Base-by-base conservation (phyloP, 1,140 invertebrate genomes). In the Pachypeltis micranthus region DNA sequence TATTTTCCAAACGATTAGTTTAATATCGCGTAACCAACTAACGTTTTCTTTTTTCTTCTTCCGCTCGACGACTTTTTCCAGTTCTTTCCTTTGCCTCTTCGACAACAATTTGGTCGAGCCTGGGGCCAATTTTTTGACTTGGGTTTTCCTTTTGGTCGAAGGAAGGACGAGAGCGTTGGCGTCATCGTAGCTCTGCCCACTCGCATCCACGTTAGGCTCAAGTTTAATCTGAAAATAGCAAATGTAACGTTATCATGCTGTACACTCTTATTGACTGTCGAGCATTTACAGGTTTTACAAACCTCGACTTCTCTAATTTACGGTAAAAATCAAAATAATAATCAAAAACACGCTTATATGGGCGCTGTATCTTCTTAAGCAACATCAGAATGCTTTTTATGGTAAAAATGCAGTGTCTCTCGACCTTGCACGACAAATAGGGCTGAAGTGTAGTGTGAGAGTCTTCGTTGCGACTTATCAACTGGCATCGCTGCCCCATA, bases 1-100 rank as follows among this genome's bases (percentile, higher is more conserved):
- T n/a, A n/a, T n/a, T n/a, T n/a, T n/a, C n/a, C n/a, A n/a, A n/a
- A n/a, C n/a, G n/a, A n/a, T n/a, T n/a, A n/a, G n/a, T n/a, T n/a
- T n/a, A n/a, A n/a, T n/a, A n/a, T n/a, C n/a, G n/a, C n/a, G n/a
- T n/a, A n/a, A n/a, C n/a, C n/a, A 56, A 56, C 80, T 81, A 81
- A 94, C 91, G 73, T 88, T 85, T 71, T 83, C 81, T 73, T 95
- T 95, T 67, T 94, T 95, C 69, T 90, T 83, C 70, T 93, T 95
- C 62, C 81, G 83, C 59, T 93, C 87, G 1, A 95, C 80, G 75
- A 96, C 83, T 75, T 92, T 87, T 70, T 95, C 84, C 28, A 96
- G 75, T 67, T 81, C 76, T 74, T 94, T 96, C 59, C 88, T 79
- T 68, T 93, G 87, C 69, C 91, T 93, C 67, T 92, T 94, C 0